phyloP scores from a whole-genome alignment of 2,113 vertebrate genomes.

The Xiphophorus hellerii region DNA sequence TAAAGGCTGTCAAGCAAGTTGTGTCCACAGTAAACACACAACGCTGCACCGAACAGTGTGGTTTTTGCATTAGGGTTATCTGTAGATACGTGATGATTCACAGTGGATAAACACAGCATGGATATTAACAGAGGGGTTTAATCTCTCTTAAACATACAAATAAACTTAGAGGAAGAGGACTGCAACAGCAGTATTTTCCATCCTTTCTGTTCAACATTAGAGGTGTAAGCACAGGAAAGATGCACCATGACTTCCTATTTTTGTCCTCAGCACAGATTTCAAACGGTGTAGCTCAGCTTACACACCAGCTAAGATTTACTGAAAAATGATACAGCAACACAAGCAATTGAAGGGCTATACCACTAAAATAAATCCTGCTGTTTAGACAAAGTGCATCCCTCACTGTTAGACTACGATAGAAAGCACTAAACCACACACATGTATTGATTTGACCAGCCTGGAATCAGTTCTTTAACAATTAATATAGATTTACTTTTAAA shows the following conservation, averaged over 20 bases:
- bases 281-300: conserved; percentile 20
- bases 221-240: neutral
- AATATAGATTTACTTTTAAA: neutral
- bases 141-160: conserved; percentile 20
- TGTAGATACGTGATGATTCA: conserved; percentile 23
- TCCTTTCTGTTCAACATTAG: neutral
- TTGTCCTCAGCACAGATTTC: conserved; percentile 10
- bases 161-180: conserved; percentile 26
- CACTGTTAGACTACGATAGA: neutral
- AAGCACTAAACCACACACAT: neutral
- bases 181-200: conserved; percentile 6
- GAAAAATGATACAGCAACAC: conserved; percentile 7
- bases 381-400: neutral
- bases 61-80: conserved; percentile 36
- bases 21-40: conserved; percentile 66
- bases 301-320: conserved; percentile 19
- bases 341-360: neutral
- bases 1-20: conserved; percentile 75
- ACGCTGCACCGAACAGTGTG: conserved; percentile 60
- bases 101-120: conserved; percentile 14
- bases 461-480: neutral
- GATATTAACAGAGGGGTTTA: conserved; percentile 2
- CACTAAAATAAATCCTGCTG: neutral
- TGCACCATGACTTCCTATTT: neutral
- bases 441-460: neutral